Base-by-base conservation (phyloP, 2,113 vertebrate genomes). In the Plestiodon gilberti region DNA sequence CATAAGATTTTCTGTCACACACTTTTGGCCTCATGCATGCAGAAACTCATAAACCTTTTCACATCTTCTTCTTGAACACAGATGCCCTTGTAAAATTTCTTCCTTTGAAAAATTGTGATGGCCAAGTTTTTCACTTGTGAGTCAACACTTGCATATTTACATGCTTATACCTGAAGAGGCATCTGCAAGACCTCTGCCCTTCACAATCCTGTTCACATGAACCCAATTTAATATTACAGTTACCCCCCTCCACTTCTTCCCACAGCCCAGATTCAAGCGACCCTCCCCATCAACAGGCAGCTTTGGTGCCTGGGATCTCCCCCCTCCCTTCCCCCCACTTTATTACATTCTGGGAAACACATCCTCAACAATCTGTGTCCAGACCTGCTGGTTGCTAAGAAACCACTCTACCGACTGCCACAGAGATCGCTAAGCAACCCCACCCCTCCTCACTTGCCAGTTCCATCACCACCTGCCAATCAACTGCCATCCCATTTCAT, bases 381-480 rank as follows among this genome's bases (percentile, higher is more conserved):
- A 81, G 78, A 81, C 71, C 71, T 87, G 57, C 59, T 55, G 78
- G 85, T 87, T 87, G 85, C 85, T 87, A 87, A 87, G 85, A 81
- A 81, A 87, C 85, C 59, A 65, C 40, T 20, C 30, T 75, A 74
- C 20, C 15, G 69, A 69, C 70, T 87, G 78, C 78, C 38, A 40
- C 38, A 10, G 55, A 73, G 55, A 86, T 86, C 52, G 77, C 78
- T 87, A 87, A 75, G 70, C 78, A 74, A 81, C 78, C 70, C n/a
- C 69, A 6, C 40, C 67, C 11, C n/a, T 59, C 57, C 59, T 75
- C 64, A 85, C 78, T 87, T 75, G 40, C 85, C 85, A 75, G 11
- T 75, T 87, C 33, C 17, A 75, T 87, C 85, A 76, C 81, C 78
- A 87, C 85, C 85, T 87, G 85, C 69, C 85, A 87, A 87, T 87